These are phyloP conservation scores for Kryphioiulus occultus DNA, from an alignment of 2,888 invertebrate species.

Conservation along the genomic window DNA sequence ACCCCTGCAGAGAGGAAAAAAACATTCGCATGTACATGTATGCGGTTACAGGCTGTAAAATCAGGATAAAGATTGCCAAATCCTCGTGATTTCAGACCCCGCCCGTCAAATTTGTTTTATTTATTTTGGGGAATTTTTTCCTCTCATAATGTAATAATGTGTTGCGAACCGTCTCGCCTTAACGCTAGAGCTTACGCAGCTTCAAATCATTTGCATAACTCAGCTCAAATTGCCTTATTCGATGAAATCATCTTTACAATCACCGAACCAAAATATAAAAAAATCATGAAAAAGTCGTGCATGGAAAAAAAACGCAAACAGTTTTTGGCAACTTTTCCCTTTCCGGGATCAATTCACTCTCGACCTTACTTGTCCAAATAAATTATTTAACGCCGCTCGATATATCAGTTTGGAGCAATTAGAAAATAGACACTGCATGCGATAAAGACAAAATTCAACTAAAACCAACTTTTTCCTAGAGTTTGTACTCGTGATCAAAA, in stretches of 20 bases:
- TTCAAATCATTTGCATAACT: slow-evolving; percentile 11
- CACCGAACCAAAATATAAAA: not conserved
- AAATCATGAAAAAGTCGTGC: not conserved
- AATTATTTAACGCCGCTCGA: slow-evolving; percentile 18
- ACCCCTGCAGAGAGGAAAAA: not conserved
- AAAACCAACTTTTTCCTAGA: too few species aligned
- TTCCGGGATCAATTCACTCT: slow-evolving; percentile 3
- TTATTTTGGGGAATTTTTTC: not conserved
- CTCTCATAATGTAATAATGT: not conserved
- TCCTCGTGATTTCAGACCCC: not conserved
- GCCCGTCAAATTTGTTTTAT: not conserved
- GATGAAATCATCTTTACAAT: not conserved
- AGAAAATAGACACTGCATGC: too few species aligned
- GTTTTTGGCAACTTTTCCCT: not conserved
- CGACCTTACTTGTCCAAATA: slow-evolving; percentile 17
- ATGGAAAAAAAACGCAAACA: not conserved
- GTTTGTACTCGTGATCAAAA: too few species aligned
- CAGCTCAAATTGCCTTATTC: not conserved
- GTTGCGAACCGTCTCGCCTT: not conserved
- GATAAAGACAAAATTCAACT: too few species aligned
- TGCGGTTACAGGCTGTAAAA: not conserved
- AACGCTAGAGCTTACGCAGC: not conserved
- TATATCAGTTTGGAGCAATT: too few species aligned
- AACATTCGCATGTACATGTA: too few species aligned
- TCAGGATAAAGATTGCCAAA: not conserved